phyloP scores from a whole-genome alignment of 2,888 invertebrate species.

The Asteroscopus sphinx region DNA sequence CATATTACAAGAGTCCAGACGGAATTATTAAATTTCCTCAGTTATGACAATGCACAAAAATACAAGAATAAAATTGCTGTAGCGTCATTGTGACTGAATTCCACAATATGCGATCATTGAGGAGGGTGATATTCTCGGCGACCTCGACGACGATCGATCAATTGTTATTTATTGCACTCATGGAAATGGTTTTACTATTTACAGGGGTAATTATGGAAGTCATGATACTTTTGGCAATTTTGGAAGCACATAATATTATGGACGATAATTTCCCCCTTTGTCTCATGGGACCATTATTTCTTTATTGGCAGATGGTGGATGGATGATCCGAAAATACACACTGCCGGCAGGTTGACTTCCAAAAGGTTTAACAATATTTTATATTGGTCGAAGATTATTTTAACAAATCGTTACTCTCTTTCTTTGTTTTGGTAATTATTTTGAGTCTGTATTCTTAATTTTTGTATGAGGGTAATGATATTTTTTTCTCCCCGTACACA shows the following conservation, averaged over 20 bases:
- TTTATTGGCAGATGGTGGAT: too few species aligned
- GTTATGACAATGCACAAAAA: conserved; percentile 38
- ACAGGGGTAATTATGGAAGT: not conserved
- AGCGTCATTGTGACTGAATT: conserved; percentile 5
- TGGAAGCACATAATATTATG: conserved; percentile 25
- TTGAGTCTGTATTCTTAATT: too few species aligned
- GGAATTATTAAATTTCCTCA: conserved; percentile 41
- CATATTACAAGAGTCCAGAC: conserved; percentile 42
- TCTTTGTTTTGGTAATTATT: too few species aligned
- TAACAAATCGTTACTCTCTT: too few species aligned
- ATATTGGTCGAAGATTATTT: too few species aligned
- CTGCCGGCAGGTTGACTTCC: too few species aligned
- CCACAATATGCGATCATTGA: conserved; percentile 24
- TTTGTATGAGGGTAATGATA: too few species aligned
- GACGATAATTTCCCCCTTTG: conserved; percentile 9
- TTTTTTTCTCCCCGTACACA: too few species aligned
- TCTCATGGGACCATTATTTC: too few species aligned
- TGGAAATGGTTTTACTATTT: conserved; percentile 46
- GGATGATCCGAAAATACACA: too few species aligned
- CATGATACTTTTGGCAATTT: conserved; percentile 31
- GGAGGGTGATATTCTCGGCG: conserved; percentile 28
- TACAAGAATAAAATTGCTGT: conserved; percentile 16
- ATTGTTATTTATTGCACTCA: conserved; percentile 39
- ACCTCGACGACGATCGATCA: conserved; percentile 39
- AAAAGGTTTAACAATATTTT: too few species aligned